Conservation (phyloP, 2,888 invertebrate species). For the Octonoba sinensis region DNA sequence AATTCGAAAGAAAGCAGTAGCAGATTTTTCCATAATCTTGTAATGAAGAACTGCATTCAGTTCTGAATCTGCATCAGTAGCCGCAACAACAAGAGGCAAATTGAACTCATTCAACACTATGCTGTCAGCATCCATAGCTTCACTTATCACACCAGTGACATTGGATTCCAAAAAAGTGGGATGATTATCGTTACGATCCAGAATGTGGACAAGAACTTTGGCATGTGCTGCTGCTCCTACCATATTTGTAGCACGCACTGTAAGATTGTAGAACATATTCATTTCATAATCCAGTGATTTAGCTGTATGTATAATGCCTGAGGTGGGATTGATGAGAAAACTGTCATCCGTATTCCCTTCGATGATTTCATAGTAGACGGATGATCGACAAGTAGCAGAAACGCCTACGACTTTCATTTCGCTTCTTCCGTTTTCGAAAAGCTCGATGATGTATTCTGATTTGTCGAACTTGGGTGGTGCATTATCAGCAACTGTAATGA, state of each 20-base stretch:
- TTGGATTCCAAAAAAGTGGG: constrained; percentile 78
- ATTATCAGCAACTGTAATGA: constrained; percentile 89
- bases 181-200: constrained; percentile 89
- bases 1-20: constrained; percentile 84
- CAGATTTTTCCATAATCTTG: constrained; percentile 84
- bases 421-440: constrained; percentile 86
- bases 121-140: constrained; percentile 81
- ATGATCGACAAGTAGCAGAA: constrained; percentile 84
- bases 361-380: constrained; percentile 83
- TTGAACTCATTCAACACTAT: constrained; percentile 79
- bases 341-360: constrained; percentile 80
- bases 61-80: constrained; percentile 87
- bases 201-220: constrained; percentile 84
- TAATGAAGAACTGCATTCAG: constrained; percentile 86
- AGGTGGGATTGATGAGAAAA: constrained; percentile 88
- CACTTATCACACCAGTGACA: constrained; percentile 78
- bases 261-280: constrained; percentile 64
- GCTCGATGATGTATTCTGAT: constrained; percentile 76
- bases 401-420: constrained; percentile 79
- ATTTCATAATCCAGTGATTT: constrained; percentile 67
- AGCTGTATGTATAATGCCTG: constrained; percentile 77
- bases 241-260: constrained; percentile 78
- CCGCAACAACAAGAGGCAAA: constrained; percentile 85
- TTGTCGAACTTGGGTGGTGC: constrained; percentile 80
- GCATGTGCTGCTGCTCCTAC: constrained; percentile 79